Base-by-base conservation (phyloP, 2,888 invertebrate species). In the Argyresthia albistria region DNA sequence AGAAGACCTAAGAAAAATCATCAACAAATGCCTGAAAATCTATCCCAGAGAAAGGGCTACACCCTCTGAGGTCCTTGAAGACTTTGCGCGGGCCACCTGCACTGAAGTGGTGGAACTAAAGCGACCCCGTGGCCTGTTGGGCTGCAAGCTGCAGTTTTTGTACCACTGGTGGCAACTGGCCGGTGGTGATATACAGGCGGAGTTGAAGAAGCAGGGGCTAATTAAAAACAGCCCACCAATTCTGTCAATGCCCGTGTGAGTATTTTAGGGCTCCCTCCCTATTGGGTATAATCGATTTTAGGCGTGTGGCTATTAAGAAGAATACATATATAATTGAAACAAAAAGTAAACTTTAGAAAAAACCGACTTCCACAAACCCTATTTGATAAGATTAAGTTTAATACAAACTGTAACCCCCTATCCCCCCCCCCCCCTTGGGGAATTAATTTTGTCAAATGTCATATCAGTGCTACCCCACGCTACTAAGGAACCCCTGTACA, bases 141-240 rank as follows among this genome's bases (percentile, higher is more conserved):
- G 86, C 0, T 84, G 87, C 57, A 89, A 92, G 10, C 82, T 98
- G 58, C 91, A 94, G 57, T 95, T 97, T 69, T 89, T 97, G 35
- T 99, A 97, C 73, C 94, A 97, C 72, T 91, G 97, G 80, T 99
- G 99, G 99, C 95, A 96, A 72, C 73, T 99, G 54, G 96, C 98
- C 14, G 99, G 99, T 1, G 98, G 98, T 0, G 98, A 98, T 81
- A 93, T 98, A 52, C 94, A 95, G 57, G 89, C 93, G 0, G 97
- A 97, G 71, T 86, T 99, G 37, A 96, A 95, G 69, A 96, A 95
- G 69, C 96, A 97, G 73, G 96, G 96, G 0, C 88, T 98, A 1
- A 95, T 98, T 53, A 92, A 96, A 67, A 95, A 94, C 55, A 94
- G 93, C 66, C 93, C 95, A 0, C 94, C 95, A 0, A 93, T 95